Evolutionary conservation across 2,888 invertebrate genomes (phyloP).

Genomic region (Ennomos erosarius): DNA sequence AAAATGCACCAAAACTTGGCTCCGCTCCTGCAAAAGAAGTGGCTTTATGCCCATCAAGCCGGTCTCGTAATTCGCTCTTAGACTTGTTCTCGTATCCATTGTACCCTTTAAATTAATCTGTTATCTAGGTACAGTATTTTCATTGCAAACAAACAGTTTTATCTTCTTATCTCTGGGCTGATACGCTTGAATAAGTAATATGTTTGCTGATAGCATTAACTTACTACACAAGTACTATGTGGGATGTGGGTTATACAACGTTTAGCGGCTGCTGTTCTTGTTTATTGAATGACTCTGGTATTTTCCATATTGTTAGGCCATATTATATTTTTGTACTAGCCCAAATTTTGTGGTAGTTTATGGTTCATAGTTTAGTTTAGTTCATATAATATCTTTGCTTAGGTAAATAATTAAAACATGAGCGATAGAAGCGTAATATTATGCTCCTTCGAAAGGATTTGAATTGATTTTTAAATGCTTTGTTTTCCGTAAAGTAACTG

Average conservation of each 20-base stretch:
- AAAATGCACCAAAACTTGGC: no score
- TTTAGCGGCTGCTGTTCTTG: conserved; percentile 16
- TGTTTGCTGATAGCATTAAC: conserved; percentile 54
- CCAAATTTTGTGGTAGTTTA: no score
- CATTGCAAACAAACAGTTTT: conserved; percentile 58
- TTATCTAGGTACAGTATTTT: conserved; percentile 43
- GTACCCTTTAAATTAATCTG: conserved; percentile 31
- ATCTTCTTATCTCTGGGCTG: conserved; percentile 59
- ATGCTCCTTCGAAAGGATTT: no score
- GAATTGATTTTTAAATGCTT: no score
- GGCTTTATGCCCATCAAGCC: no score
- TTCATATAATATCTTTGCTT: no score
- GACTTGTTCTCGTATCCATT: conserved; percentile 9
- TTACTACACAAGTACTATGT: conserved; percentile 32
- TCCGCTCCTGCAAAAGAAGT: no score
- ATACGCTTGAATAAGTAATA: conserved; percentile 64
- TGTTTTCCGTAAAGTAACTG: no score
- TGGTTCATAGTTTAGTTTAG: no score
- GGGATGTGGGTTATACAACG: conserved; percentile 33
- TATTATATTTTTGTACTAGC: no score
- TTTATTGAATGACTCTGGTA: conserved; percentile 26
- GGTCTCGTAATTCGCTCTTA: neutral
- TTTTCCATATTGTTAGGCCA: conserved; percentile 32
- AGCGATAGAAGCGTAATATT: no score
- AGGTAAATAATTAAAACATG: no score